Base-by-base conservation (phyloP, 2,113 vertebrate species). In the Oreocharis arfaki region DNA sequence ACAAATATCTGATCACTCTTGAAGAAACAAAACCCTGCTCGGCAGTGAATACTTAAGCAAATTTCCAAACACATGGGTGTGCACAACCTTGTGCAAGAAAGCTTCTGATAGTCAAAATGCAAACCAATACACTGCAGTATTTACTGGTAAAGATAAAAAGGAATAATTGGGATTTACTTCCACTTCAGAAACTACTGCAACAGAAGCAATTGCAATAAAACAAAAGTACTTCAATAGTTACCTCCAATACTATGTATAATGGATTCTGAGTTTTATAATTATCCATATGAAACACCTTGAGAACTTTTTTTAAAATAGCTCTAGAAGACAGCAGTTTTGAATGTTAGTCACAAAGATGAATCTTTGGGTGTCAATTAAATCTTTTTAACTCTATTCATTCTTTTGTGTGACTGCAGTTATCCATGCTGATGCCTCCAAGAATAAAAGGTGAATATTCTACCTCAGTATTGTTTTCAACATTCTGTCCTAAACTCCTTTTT, bases 1-100 rank as follows among this genome's bases (percentile, higher is more conserved):
- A 83, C 93, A 95, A 75, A 63, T 46, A 69, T 95, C 68, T 88
- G 80, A 92, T 95, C 84, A 71, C 69, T 55, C 57, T 41, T 73
- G 69, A 91, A 87, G 59, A 83, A 33, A 37, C 71, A 84, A 93
- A 97, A 27, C 90, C 26, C 77, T 86, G 77, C 61, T 70, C 77
- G 89, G 89, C 75, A 77, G 86, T 28, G 47, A 46, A 93, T 64
- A 28, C 39, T 65, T 41, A 20, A 95, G 82, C 68, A 89, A 71
- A 75, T 67, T 93, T 92, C 78, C 83, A 80, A 79, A 76, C 92
- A 87, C 56, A 39, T 83, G 90, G 41, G 56, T 64, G 6, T n/a
- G 60, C 46, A 50, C 17, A 56, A 57, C 57, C 77, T 74, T 67
- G 59, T 84, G 75, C 41, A 39, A 87, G 73, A 86, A 93, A 75